Evolutionary conservation across 2,113 vertebrate species (phyloP), one percentile per base, ranked within the genome.

Genomic region (Origma solitaria): DNA sequence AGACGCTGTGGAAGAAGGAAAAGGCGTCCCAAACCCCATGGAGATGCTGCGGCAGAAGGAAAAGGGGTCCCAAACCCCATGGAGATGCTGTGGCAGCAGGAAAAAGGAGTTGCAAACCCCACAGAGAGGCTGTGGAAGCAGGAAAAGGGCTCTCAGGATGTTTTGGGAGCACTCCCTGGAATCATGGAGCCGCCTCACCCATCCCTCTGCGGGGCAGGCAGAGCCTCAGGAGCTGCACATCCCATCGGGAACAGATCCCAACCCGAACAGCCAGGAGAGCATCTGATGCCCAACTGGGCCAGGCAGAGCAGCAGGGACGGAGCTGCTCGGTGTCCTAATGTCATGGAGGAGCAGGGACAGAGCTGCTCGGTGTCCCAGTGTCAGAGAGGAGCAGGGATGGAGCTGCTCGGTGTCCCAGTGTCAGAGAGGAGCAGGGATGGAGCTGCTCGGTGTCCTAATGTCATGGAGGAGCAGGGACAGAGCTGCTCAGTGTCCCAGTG

Each of bases 191-290:
- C 66, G 31, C 6, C 33, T 17, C 5, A 10, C 23, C 9, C 28
- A 51, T 58, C 58, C 38, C 19, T 49, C 45, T 7, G 23, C 33
- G 31, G 35, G 23, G 60, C 45, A 45, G 45, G 2, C 31, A 49
- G 17, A 68, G 30, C n/a, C 17, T 45, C 0, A 0, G 44, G 42
- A 45, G 31, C 20, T 2, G 0, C 7, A 3, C 24, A 53, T 24
- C 27, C 60, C 27, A 1, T 0, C 9, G 18, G 70, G 56, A 15
- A 38, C 10, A 8, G 75, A 76, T 13, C 40, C 69, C 77, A 42
- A 6, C 56, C 66, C 3, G 4, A 64, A 10, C 0, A 5, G 50
- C 24, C 30, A 5, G 47, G 57, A 50, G 6, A 49, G 33, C 22
- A 37, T 5, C 27, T 61, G 31, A 11, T 4, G 2, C 23, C 70